phyloP scores from a whole-genome alignment of 1,140 invertebrate species.

The Ooceraea biroi region DNA sequence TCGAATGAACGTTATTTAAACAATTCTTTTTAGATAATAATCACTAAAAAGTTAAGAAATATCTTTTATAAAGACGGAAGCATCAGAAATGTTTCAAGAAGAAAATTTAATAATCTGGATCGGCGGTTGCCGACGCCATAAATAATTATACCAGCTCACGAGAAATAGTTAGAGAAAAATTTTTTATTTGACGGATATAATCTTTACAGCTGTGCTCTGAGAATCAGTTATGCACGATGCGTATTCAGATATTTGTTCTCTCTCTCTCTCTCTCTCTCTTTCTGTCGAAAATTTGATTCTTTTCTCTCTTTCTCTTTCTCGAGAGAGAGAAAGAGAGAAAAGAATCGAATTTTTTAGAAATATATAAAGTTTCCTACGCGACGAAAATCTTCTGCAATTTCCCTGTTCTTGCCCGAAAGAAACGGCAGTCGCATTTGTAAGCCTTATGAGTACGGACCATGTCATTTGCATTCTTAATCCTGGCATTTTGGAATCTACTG shows the following conservation, averaged over 20 bases:
- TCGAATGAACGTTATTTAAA: too few species aligned
- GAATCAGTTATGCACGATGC: constrained; percentile 73
- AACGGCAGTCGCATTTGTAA: constrained; percentile 57
- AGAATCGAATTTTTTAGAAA: constrained; percentile 56
- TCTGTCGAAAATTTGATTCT: too few species aligned
- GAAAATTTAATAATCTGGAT: constrained; percentile 14
- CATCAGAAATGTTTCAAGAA: neutral
- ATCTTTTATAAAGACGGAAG: neutral
- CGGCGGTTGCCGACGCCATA: constrained; percentile 37
- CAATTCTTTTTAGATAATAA: neutral
- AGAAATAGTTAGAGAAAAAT: constrained; percentile 67
- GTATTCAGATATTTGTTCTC: constrained; percentile 35
- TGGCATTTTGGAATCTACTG: constrained; percentile 71
- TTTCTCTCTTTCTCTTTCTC: too few species aligned
- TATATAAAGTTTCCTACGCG: constrained; percentile 53
- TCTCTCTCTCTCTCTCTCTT: too few species aligned
- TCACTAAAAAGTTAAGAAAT: neutral
- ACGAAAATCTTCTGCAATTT: neutral
- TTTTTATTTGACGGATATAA: constrained; percentile 76
- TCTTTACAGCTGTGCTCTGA: constrained; percentile 79
- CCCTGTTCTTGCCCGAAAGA: neutral
- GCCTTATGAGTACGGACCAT: constrained; percentile 68
- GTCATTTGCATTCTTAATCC: constrained; percentile 82
- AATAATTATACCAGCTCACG: constrained; percentile 58
- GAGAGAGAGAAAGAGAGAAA: too few species aligned